Conservation (phyloP, 2,888 invertebrate genomes). For the Coecobrya sp. region DNA sequence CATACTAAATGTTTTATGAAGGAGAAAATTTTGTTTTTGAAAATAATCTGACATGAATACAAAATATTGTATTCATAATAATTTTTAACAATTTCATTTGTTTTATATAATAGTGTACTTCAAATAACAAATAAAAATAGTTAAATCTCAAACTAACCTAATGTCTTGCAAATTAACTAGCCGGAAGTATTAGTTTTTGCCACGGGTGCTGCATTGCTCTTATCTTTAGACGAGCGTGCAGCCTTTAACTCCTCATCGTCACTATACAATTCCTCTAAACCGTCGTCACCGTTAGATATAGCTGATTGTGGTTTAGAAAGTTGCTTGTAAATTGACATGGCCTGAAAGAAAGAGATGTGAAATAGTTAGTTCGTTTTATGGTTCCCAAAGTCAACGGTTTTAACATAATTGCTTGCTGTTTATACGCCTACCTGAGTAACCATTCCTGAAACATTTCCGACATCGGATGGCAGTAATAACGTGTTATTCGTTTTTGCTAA, state of each 20-base stretch:
- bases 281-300: slow-evolving; percentile 84
- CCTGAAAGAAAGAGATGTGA: slow-evolving; percentile 86
- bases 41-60: slow-evolving; percentile 49
- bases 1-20: not conserved
- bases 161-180: not conserved
- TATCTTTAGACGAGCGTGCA: slow-evolving; percentile 50
- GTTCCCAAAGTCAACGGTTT: not conserved
- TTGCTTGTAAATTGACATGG: slow-evolving; percentile 88
- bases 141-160: not conserved
- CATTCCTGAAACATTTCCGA: slow-evolving; percentile 93
- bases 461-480: slow-evolving; percentile 96
- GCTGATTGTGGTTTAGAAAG: slow-evolving; percentile 86
- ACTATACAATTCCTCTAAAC: slow-evolving; percentile 88
- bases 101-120: not conserved
- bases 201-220: not conserved
- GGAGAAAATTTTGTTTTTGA: not conserved
- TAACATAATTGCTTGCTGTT: not conserved
- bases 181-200: slow-evolving; percentile 31
- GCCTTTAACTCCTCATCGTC: slow-evolving; percentile 88
- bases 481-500: slow-evolving; percentile 98
- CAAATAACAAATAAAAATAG: slow-evolving; percentile 31
- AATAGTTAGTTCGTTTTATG: not conserved
- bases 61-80: slow-evolving; percentile 14
- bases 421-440: slow-evolving; percentile 93
- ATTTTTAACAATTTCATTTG: slow-evolving; percentile 12